Percentiles rank a stretch among this genome's conserved stretches.
Evolutionary conservation across 2,113 vertebrate genomes (phyloP).

Genomic region (Cololabis saira): DNA sequence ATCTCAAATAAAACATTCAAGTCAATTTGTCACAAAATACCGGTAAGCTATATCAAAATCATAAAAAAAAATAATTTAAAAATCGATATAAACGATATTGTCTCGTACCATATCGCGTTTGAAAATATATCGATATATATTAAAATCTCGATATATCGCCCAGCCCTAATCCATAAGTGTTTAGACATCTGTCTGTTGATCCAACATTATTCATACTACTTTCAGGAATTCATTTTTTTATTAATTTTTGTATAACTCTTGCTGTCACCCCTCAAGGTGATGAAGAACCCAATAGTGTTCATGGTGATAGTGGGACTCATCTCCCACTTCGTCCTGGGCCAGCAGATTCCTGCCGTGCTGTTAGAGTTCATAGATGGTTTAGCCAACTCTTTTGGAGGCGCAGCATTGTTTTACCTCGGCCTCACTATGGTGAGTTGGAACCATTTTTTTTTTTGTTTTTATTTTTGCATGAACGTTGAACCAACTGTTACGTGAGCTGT

Average conservation of each 20-base stretch:
- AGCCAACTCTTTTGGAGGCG: slow-evolving; percentile 93
- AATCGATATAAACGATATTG: no score
- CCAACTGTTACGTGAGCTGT: background rate
- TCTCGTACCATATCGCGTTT: no score
- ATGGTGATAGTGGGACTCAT: slow-evolving; percentile 95
- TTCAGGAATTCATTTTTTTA: background rate
- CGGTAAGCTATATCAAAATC: no score
- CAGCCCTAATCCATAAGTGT: no score
- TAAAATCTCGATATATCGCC: no score
- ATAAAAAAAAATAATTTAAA: no score
- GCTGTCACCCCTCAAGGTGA: slow-evolving; percentile 69
- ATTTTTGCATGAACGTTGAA: background rate
- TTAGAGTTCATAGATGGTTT: slow-evolving; percentile 94
- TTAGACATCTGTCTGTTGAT: background rate
- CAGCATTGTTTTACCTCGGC: slow-evolving; percentile 96
- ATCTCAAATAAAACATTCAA: no score
- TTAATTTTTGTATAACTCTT: fast-evolving
- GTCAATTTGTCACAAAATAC: no score
- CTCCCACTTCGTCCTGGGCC: slow-evolving; percentile 92
- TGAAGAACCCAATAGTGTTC: slow-evolving; percentile 96
- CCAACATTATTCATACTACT: background rate
- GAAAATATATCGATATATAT: no score
- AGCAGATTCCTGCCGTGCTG: slow-evolving; percentile 88
- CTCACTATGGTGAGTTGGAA: slow-evolving; percentile 88
- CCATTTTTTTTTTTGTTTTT: background rate